Evolutionary conservation across 2,797 vertebrate genomes (phyloP).

Genomic region (Rhincodon typus): DNA sequence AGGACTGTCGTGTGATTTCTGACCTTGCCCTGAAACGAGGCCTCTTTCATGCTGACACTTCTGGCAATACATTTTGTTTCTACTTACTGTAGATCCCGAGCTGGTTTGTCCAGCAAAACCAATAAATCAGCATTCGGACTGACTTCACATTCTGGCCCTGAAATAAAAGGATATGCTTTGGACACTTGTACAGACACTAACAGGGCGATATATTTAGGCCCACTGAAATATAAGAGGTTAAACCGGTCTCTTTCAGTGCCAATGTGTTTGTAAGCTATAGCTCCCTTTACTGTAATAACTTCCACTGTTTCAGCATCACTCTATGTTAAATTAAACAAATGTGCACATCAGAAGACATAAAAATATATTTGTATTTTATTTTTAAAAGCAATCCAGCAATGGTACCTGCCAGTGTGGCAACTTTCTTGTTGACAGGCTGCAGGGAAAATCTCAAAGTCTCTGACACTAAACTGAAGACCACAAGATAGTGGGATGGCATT

Average conservation of each 20-base stretch:
- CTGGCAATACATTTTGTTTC: not conserved
- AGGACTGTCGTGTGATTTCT: no score
- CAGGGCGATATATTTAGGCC: not conserved
- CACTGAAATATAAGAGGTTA: constrained; percentile 3
- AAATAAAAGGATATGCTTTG: not conserved
- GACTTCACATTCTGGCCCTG: not conserved
- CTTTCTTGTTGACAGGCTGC: not conserved
- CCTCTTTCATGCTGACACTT: no score
- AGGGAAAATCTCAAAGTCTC: not conserved
- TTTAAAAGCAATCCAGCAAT: not conserved
- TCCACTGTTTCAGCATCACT: not conserved
- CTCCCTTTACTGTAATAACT: not conserved
- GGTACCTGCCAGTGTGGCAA: no score
- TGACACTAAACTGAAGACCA: not conserved
- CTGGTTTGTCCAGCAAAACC: not conserved
- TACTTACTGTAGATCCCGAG: not conserved
- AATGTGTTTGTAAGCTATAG: not conserved
- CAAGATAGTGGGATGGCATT: not conserved
- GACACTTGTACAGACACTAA: not conserved
- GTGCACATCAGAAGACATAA: not conserved
- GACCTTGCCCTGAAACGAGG: not conserved
- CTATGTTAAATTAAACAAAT: not conserved
- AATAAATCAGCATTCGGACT: not conserved
- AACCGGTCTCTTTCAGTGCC: not conserved
- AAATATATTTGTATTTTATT: not conserved